Conservation (phyloP, 1,140 invertebrate genomes). For the Eciton burchellii region DNA sequence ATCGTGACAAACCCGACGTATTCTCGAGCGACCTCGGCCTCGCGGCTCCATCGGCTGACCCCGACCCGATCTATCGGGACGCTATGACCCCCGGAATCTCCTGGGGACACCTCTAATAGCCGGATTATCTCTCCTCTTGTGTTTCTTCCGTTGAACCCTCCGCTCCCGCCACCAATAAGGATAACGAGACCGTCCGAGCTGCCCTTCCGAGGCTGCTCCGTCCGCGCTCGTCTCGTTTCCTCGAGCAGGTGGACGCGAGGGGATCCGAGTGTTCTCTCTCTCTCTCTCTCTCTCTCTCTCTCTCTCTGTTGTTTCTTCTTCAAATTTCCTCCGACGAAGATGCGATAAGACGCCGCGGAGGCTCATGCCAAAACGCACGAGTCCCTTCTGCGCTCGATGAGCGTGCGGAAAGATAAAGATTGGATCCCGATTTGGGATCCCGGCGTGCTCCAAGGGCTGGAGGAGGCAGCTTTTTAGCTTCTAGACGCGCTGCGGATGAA, state of each 20-base stretch:
- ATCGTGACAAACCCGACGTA: constrained; percentile 73
- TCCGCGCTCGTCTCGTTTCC: constrained; percentile 14
- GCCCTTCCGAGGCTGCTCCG: constrained; percentile 26
- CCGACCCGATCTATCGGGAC: constrained; percentile 80
- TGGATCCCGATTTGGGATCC: constrained; percentile 33
- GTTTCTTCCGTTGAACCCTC: constrained; percentile 73
- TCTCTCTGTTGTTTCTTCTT: background rate
- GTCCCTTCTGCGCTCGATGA: background rate
- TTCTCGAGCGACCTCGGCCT: constrained; percentile 69
- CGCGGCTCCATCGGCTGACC: constrained; percentile 77
- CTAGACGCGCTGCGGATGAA: constrained; percentile 58
- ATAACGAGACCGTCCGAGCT: constrained; percentile 76
- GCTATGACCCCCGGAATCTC: constrained; percentile 76
- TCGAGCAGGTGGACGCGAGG: constrained; percentile 1
- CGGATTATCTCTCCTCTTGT: constrained; percentile 83
- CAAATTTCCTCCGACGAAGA: background rate
- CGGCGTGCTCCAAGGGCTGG: background rate
- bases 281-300: background rate
- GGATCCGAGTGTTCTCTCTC: constrained; percentile 1
- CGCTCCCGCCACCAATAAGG: constrained; percentile 72
- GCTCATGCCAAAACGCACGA: background rate
- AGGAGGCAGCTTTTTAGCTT: constrained; percentile 49
- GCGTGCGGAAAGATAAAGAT: constrained; percentile 37
- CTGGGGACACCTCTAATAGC: constrained; percentile 84
- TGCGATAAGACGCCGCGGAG: background rate